These are phyloP conservation scores for Drosophila varians DNA, from an alignment of 1,140 invertebrate species.

Conservation along the genomic window DNA sequence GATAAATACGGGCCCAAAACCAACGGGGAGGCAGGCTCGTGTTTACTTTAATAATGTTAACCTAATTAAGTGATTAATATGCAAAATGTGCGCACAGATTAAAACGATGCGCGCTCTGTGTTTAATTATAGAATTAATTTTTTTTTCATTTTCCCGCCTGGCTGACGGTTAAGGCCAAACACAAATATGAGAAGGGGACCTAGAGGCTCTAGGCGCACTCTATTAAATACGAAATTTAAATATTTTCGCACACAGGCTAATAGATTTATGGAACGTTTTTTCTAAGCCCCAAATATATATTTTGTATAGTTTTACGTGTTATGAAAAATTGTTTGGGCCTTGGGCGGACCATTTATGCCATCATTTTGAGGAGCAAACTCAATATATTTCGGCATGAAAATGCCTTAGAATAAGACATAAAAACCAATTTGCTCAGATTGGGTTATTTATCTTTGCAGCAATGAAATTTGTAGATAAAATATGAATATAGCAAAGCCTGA, in stretches of 20 bases:
- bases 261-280: no score
- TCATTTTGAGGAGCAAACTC: slow-evolving; percentile 6
- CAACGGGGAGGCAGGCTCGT: slow-evolving; percentile 34
- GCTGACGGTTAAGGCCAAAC: slow-evolving; percentile 31
- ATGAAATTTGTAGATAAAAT: slow-evolving; percentile 46
- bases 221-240: background rate
- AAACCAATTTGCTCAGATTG: slow-evolving; percentile 33
- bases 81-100: slow-evolving; percentile 77
- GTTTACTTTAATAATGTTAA: slow-evolving; percentile 80
- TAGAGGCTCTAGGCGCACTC: no score
- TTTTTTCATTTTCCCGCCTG: slow-evolving; percentile 24
- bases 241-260: no score
- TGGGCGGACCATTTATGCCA: slow-evolving; percentile 9
- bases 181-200: no score
- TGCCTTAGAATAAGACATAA: slow-evolving; percentile 2
- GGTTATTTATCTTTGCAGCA: slow-evolving; percentile 32
- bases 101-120: slow-evolving; percentile 65
- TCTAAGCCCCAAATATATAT: no score
- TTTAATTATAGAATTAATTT: slow-evolving; percentile 70
- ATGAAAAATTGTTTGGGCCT: no score
- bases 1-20: slow-evolving; percentile 59
- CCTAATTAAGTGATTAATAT: slow-evolving; percentile 81
- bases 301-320: no score
- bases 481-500: slow-evolving; percentile 28
- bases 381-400: background rate